Percentiles rank a stretch among this genome's conserved stretches.
phyloP scores from a whole-genome alignment of 2,113 vertebrate species.

The Rhizomys pruinosus region DNA sequence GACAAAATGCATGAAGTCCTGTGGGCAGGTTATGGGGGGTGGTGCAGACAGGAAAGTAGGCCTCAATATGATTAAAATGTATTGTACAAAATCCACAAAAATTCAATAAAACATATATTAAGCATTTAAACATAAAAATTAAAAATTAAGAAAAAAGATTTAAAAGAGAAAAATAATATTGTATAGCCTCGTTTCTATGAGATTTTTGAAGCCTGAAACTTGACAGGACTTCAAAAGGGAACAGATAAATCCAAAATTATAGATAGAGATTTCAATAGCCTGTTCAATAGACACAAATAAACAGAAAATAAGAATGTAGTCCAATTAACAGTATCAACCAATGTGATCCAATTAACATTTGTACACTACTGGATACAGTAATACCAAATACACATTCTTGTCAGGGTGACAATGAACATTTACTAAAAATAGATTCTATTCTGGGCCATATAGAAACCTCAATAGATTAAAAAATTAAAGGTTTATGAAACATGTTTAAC shows the following conservation, averaged over 20 bases:
- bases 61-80: too few relatives aligned
- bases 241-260: not conserved
- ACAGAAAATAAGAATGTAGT: constrained; percentile 15
- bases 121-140: too few relatives aligned
- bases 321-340: not conserved
- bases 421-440: not conserved
- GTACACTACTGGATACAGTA: not conserved
- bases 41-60: too few relatives aligned
- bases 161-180: too few relatives aligned
- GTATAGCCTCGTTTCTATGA: not conserved
- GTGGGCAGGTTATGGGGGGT: too few relatives aligned
- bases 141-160: too few relatives aligned
- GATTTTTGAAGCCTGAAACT: not conserved
- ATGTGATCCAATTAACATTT: not conserved
- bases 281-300: not conserved
- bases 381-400: not conserved
- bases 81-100: too few relatives aligned
- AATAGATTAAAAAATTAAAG: not conserved
- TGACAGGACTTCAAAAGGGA: not conserved
- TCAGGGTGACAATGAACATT: not conserved
- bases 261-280: not conserved
- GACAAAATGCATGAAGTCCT: too few relatives aligned
- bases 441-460: not conserved
- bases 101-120: too few relatives aligned
- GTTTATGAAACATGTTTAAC: not conserved